Evolutionary conservation across 2,888 invertebrate species (phyloP).

Genomic region (Bimastos eiseni): DNA sequence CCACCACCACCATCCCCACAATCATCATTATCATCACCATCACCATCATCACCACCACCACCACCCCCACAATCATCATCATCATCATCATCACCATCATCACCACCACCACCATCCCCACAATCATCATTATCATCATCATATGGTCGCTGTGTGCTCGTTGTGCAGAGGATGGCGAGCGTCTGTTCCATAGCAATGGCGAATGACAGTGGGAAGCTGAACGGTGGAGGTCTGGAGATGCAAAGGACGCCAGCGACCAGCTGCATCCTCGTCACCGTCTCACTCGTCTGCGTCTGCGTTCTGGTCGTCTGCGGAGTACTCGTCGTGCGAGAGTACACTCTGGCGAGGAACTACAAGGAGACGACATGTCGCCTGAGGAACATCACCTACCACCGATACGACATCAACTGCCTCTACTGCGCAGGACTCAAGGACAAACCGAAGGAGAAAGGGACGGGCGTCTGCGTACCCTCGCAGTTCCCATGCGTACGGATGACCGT

Average conservation of each 20-base stretch:
- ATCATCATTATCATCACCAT: too few species aligned
- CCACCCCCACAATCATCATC: too few species aligned
- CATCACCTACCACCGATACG: conserved; percentile 29
- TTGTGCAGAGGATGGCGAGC: conserved; percentile 26
- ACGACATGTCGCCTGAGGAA: conserved; percentile 34
- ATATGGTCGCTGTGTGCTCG: too few species aligned
- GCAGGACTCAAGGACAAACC: conserved; percentile 39
- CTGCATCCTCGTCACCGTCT: conserved; percentile 43
- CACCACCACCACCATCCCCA: too few species aligned
- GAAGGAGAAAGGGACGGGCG: conserved; percentile 41
- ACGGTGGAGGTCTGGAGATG: conserved; percentile 27
- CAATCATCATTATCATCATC: too few species aligned
- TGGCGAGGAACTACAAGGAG: conserved; percentile 36
- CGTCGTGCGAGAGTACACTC: conserved; percentile 44
- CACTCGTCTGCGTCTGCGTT: conserved; percentile 41
- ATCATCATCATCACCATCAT: too few species aligned
- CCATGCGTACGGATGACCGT: conserved; percentile 41
- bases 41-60: too few species aligned
- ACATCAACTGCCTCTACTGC: conserved; percentile 39
- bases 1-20: too few species aligned
- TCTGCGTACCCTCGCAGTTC: conserved; percentile 41
- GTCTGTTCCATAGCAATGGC: conserved; percentile 35
- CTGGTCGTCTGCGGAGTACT: conserved; percentile 46
- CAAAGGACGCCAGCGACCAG: conserved; percentile 36
- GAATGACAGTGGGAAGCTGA: conserved; percentile 20